Conservation (phyloP, 2,888 invertebrate species). For the Mythimna loreyi region DNA sequence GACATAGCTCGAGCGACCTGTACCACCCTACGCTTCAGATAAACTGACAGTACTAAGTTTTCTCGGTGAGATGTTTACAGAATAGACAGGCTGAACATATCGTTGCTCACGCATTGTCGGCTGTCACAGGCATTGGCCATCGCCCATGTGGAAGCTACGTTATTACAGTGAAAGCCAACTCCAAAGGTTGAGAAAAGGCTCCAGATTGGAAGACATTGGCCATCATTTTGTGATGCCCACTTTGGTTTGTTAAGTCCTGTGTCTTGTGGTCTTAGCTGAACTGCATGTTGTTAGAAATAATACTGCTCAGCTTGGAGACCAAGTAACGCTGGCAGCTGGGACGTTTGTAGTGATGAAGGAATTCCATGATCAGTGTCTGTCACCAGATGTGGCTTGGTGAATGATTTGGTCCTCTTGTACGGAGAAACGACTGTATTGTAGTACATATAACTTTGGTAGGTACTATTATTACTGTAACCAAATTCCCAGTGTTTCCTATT, state of each 20-base stretch:
- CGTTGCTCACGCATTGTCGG: neutral
- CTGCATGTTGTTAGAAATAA: neutral
- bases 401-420: slow-evolving; percentile 31
- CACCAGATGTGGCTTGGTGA: slow-evolving; percentile 2
- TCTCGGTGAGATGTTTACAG: too few relatives aligned
- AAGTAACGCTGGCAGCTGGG: slow-evolving; percentile 1
- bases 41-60: too few relatives aligned
- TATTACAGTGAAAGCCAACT: too few relatives aligned
- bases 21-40: too few relatives aligned
- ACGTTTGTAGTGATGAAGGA: slow-evolving; percentile 8
- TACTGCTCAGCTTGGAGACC: slow-evolving; percentile 9
- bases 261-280: neutral
- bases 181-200: neutral
- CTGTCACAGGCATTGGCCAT: too few relatives aligned
- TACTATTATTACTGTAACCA: slow-evolving; percentile 25
- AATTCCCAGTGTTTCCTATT: slow-evolving; percentile 43
- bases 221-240: neutral
- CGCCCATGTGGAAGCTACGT: too few relatives aligned
- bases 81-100: neutral
- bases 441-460: slow-evolving; percentile 9
- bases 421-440: slow-evolving; percentile 13
- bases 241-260: neutral
- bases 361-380: neutral
- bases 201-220: neutral
- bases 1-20: too few relatives aligned